phyloP scores from a whole-genome alignment of 2,113 vertebrate genomes.

The Heliornis fulica region DNA sequence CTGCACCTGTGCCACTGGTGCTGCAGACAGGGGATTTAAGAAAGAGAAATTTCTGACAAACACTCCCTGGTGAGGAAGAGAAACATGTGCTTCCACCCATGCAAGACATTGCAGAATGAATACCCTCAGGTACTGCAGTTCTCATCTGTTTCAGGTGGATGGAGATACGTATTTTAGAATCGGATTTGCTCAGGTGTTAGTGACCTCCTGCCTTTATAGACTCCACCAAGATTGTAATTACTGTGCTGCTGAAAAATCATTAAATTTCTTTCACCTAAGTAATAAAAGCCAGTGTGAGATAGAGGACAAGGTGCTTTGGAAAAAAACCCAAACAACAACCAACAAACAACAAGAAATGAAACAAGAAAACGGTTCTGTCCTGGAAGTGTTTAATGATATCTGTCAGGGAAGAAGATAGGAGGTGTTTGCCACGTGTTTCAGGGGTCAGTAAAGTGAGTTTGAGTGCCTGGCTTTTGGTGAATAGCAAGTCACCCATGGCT shows the following conservation, averaged over 20 bases:
- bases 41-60: neutral
- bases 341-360: neutral
- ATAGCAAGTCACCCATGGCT: neutral
- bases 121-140: neutral
- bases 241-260: conserved; percentile 2
- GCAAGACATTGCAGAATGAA: neutral
- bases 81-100: neutral
- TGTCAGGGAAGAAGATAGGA: neutral
- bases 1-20: neutral
- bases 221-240: neutral
- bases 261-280: neutral
- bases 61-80: neutral
- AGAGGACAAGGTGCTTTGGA: neutral
- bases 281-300: neutral
- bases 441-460: neutral
- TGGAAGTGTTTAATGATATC: neutral
- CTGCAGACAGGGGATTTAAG: neutral
- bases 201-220: neutral
- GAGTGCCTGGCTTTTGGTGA: neutral
- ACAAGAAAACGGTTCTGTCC: neutral
- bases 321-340: no score
- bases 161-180: neutral
- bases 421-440: neutral
- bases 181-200: conserved; percentile 9
- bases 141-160: conserved; percentile 11